These are phyloP conservation scores for Syngnathoides biaculeatus DNA, from an alignment of 2,113 vertebrate genomes.

Conservation along the genomic window DNA sequence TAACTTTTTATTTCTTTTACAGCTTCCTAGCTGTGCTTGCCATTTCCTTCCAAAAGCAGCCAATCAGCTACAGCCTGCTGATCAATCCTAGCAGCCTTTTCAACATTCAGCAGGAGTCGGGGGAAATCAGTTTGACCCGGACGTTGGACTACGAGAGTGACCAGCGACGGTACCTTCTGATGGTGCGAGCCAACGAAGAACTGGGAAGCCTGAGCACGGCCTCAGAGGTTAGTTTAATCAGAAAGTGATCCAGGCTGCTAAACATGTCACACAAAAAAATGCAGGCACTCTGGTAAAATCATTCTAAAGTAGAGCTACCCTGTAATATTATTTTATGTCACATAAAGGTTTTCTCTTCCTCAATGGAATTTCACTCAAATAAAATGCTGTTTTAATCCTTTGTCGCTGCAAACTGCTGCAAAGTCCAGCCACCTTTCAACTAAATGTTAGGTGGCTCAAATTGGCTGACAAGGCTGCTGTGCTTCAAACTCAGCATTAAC, in stretches of 20 bases:
- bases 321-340: constrained; percentile 19
- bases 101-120: constrained; percentile 71
- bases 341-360: constrained; percentile 5
- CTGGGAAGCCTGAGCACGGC: constrained; percentile 73
- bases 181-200: constrained; percentile 78
- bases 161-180: constrained; percentile 78
- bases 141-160: constrained; percentile 82
- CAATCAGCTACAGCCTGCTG: constrained; percentile 80
- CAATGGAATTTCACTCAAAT: constrained; percentile 15
- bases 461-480: constrained; percentile 11
- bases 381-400: not conserved
- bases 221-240: constrained; percentile 74
- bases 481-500: constrained; percentile 37
- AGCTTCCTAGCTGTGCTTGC: constrained; percentile 81
- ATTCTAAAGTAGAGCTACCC: constrained; percentile 13
- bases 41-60: constrained; percentile 81
- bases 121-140: constrained; percentile 77
- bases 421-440: constrained; percentile 5
- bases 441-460: constrained; percentile 8
- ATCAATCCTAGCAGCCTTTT: constrained; percentile 85
- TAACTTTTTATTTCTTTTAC: constrained; percentile 29
- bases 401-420: constrained; percentile 3
- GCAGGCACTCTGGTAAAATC: constrained; percentile 1
- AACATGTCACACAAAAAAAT: constrained; percentile 4
- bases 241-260: not conserved